Evolutionary conservation across 2,797 vertebrate genomes (phyloP).

Genomic region (Schizopygopsis malacanthus): DNA sequence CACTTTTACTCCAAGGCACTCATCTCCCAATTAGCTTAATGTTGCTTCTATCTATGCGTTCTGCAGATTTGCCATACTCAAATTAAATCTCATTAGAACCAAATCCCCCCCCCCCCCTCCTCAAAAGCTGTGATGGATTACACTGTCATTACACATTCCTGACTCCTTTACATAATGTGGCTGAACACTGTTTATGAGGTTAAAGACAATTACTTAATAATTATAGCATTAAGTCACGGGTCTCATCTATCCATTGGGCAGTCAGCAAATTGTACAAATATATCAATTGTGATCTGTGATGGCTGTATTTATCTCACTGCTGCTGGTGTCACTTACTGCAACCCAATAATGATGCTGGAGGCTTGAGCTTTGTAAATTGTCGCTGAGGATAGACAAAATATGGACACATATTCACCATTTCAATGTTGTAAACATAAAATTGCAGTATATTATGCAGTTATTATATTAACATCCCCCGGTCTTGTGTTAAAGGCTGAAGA

Average conservation of each 20-base stretch:
- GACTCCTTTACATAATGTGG: constrained; percentile 93
- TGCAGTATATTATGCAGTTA: constrained; percentile 82
- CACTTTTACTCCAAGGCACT: constrained; percentile 99
- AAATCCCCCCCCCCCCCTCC: constrained; percentile 84
- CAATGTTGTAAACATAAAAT: constrained; percentile 82
- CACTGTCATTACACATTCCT: too few relatives aligned
- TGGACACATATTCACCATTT: constrained; percentile 87
- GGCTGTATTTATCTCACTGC: constrained; percentile 74
- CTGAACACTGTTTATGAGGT: constrained; percentile 99
- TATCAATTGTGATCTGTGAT: constrained; percentile 73
- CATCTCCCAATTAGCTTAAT: constrained; percentile 99
- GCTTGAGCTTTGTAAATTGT: constrained; percentile 69
- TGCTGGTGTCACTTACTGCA: constrained; percentile 49
- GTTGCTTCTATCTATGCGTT: constrained; percentile 93
- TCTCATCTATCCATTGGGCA: constrained; percentile 92
- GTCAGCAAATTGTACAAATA: constrained; percentile 76
- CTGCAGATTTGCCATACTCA: constrained; percentile 85
- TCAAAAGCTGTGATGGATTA: too few relatives aligned
- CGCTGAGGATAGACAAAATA: constrained; percentile 87
- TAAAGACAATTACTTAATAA: constrained; percentile 99
- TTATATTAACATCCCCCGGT: constrained; percentile 74
- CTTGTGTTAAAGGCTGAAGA: constrained; percentile 59
- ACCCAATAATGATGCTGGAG: constrained; percentile 63
- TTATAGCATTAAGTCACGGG: constrained; percentile 94
- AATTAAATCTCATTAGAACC: too few relatives aligned